These are phyloP conservation scores for Seira sanloemensis DNA, from an alignment of 2,888 invertebrate species.

Conservation along the genomic window DNA sequence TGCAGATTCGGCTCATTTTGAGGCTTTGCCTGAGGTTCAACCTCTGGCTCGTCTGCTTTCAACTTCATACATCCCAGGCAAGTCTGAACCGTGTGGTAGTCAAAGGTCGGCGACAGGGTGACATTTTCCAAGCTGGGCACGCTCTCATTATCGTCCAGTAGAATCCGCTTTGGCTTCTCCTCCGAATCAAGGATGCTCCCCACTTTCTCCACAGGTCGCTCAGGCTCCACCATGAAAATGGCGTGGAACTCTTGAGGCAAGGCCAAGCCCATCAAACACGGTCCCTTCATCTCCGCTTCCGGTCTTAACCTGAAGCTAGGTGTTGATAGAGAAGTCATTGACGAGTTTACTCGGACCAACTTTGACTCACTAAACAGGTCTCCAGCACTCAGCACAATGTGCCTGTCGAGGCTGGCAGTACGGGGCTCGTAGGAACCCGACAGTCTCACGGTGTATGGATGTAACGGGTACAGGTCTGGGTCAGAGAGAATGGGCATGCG, in stretches of 20 bases:
- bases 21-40: slow-evolving; percentile 1
- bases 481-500: slow-evolving; percentile 68
- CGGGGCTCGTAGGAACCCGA: slow-evolving; percentile 54
- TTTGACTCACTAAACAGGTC: slow-evolving; percentile 70
- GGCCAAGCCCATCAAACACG: slow-evolving; percentile 84
- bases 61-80: slow-evolving; percentile 72
- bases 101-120: slow-evolving; percentile 46
- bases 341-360: slow-evolving; percentile 72
- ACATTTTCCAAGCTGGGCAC: slow-evolving; percentile 47
- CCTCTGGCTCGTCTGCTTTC: slow-evolving; percentile 59
- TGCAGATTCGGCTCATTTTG: background rate
- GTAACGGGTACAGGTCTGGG: slow-evolving; percentile 66
- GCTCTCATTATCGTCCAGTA: slow-evolving; percentile 44
- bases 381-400: slow-evolving; percentile 67
- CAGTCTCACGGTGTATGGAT: slow-evolving; percentile 37
- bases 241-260: slow-evolving; percentile 83
- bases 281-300: slow-evolving; percentile 76
- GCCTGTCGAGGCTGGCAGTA: slow-evolving; percentile 70
- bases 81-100: slow-evolving; percentile 64
- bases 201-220: background rate
- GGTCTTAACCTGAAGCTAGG: slow-evolving; percentile 71
- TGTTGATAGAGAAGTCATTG: slow-evolving; percentile 73
- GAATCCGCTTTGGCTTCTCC: slow-evolving; percentile 12
- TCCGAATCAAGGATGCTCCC: background rate
- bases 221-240: slow-evolving; percentile 80